Percentiles rank a stretch among this genome's conserved stretches.
phyloP scores from a whole-genome alignment of 2,113 vertebrate species.

The Mungos mungo region DNA sequence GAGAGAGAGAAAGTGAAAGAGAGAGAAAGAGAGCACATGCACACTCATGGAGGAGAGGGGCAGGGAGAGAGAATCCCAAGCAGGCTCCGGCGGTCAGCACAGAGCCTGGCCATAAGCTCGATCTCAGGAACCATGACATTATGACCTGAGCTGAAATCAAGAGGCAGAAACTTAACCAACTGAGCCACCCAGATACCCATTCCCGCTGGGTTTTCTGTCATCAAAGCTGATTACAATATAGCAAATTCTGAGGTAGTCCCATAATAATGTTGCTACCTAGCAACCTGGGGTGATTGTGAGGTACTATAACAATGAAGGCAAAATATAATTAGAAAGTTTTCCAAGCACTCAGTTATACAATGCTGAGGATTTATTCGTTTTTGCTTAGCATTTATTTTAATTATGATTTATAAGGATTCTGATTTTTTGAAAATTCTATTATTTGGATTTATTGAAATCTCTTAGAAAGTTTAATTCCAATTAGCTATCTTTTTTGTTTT shows the following conservation, averaged over 20 bases:
- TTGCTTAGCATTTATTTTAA: neutral
- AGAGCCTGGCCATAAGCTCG: too few relatives aligned
- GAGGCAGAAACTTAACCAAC: too few relatives aligned
- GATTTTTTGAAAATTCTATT: neutral
- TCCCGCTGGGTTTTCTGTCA: neutral
- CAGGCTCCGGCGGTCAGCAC: too few relatives aligned
- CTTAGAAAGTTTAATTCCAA: conserved; percentile 23
- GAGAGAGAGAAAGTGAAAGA: too few relatives aligned
- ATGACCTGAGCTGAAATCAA: too few relatives aligned
- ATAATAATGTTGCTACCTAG: neutral
- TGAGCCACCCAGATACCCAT: too few relatives aligned
- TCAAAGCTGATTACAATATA: neutral
- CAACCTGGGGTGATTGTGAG: neutral
- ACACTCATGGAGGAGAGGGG: too few relatives aligned
- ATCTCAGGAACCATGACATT: too few relatives aligned
- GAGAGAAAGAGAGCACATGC: too few relatives aligned
- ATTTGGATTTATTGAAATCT: conserved; percentile 6
- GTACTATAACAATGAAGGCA: neutral
- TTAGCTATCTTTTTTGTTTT: neutral
- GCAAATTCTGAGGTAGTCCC: neutral
- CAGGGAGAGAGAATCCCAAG: too few relatives aligned
- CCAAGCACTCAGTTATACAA: neutral
- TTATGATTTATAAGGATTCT: conserved; percentile 36
- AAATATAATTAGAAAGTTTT: conserved; percentile 32
- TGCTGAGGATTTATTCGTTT: neutral